Evolutionary conservation across 2,888 invertebrate species (phyloP).

Genomic region (Tipula unca): DNA sequence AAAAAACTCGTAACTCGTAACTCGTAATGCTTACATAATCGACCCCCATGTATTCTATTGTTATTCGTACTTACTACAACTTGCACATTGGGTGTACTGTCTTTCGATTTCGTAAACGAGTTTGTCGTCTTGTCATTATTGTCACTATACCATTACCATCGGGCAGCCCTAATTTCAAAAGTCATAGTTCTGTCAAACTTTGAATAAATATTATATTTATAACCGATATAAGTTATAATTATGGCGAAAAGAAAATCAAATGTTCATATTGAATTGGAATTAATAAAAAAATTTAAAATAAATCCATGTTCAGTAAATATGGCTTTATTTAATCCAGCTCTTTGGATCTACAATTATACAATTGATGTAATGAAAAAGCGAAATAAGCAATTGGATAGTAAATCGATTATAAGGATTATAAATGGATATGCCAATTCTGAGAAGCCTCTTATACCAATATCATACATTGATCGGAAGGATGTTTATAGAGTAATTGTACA

Average conservation of each 20-base stretch:
- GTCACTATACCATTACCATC: too few relatives aligned
- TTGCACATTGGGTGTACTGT: too few relatives aligned
- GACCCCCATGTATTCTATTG: too few relatives aligned
- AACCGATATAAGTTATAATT: neutral
- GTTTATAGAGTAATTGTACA: neutral
- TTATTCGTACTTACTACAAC: too few relatives aligned
- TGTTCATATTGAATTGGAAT: neutral
- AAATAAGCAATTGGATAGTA: neutral
- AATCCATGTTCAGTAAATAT: neutral
- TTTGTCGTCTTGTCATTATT: too few relatives aligned
- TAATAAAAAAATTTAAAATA: neutral
- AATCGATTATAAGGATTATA: neutral
- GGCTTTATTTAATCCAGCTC: neutral
- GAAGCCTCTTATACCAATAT: neutral
- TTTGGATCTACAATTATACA: neutral
- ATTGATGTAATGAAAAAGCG: neutral
- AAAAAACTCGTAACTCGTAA: too few relatives aligned
- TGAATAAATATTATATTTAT: too few relatives aligned
- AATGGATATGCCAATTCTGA: neutral
- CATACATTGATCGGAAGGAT: neutral
- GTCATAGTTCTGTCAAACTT: too few relatives aligned
- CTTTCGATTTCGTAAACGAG: too few relatives aligned
- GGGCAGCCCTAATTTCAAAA: neutral
- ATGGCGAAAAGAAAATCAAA: neutral
- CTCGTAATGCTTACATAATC: too few relatives aligned